Base-by-base conservation (phyloP, 2,888 invertebrate species). In the Polyommatus icarus region DNA sequence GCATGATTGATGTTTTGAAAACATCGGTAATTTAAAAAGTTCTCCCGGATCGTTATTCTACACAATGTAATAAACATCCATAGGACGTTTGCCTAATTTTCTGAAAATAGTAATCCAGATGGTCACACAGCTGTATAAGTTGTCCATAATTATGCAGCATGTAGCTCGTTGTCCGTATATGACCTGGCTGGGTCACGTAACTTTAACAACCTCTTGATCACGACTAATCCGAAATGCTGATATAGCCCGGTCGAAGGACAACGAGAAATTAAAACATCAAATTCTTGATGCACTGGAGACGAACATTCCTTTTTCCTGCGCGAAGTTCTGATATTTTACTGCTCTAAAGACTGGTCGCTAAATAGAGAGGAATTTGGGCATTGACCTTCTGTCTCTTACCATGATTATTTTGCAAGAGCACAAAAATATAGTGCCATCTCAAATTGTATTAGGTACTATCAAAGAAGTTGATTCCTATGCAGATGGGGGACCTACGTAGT, bases 91-190 rank as follows among this genome's bases (percentile, higher is more conserved):
- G 72, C 77, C 72, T n/a, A 77, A 77, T 72, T 36, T 72, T 77
- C 77, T 77, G 72, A 73, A 73, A 73, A 77, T 73, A 77, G 72
- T 24, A 29, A 20, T 54, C 71, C 71, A 72, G 77, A 76, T 61
- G 76, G 67, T 40, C 72, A 54, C 71, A 40, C 71, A 72, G 57
- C 77, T 50, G 71, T 67, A 67, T 18, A 77, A 77, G 40, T 46
- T 29, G 75, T 29, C 50, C 75, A 75, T 75, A 75, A n/a, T n/a
- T 75, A 73, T 73, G 73, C 46, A 46, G 46, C 46, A 24, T 15
- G 67, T 32, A 67, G 67, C 67, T 67, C 67, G 67, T 5, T 46
- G 46, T 73, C 75, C 50, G 54, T 75, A 75, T 75, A 50, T 50
- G 50, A 29, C 54, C 54, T 29, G 75, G 29, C 40, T 24, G 50